Evolutionary conservation across 2,113 vertebrate genomes (phyloP), one percentile per base, ranked within the genome.

Genomic region (Seriola rivoliana): DNA sequence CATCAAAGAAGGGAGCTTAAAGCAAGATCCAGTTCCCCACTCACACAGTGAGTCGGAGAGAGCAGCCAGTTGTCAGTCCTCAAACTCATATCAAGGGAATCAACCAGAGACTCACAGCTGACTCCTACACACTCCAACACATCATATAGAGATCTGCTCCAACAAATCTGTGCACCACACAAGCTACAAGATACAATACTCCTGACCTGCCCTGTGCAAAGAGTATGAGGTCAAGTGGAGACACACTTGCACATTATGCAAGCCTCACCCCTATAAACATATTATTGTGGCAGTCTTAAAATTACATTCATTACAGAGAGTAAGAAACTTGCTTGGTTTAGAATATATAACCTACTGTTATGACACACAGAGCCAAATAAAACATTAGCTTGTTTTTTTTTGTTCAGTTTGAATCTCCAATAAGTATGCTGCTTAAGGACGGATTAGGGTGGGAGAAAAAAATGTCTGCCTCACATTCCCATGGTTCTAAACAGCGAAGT

Each of bases 401-500:
- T 50, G 34, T 12, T 14, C 4, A 48, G 17, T 40, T 42, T 52
- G 23, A 77, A 11, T 71, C 46, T 50, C 68, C 38, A 46, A 38
- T 48, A 58, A 77, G 60, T 52, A 58, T 14, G 17, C 52, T n/a
- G 62, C 54, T 29, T 54, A 42, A 55, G 80, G 25, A 59, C 55
- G 81, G 88, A 90, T 92, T 89, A 88, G 86, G 59, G 76, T 86
- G 78, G 85, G 76, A 74, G 13, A 6, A 85, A 74, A 86, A 94
- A 78, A 94, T 93, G 91, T 93, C 93, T 19, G 86, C 85, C 88
- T 77, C 66, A 60, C 88, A 91, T 88, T 92, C 92, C 88, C 88
- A 80, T 60, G 48, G 85, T 65, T 81, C 69, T 66, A 8, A 81
- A 71, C 60, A 76, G 21, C 57, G 52, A 72, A 59, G 46, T 59